Base-by-base conservation (phyloP, 30 jellyfish, hydroid and myxozoan genomes). In the Euphysa ruthae region DNA sequence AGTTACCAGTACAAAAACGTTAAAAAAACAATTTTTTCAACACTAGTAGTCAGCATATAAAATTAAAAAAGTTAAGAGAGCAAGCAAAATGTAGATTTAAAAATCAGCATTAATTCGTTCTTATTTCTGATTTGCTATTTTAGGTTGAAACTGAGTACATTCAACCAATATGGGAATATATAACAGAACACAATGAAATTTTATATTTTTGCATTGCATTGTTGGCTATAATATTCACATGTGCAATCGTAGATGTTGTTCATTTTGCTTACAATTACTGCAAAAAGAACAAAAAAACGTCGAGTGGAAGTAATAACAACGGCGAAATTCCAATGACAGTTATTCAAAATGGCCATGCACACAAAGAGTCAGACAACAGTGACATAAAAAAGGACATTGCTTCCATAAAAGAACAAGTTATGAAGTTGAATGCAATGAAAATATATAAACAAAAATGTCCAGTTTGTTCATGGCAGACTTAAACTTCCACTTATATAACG, bases 401-500 rank as follows among this genome's bases (percentile, higher is more conserved):
- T n/a, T 14, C 15, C n/a, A 49, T 63, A 32, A 63, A 63, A 63
- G 77, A 63, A 12, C 57, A 63, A n/a, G 42, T 63, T n/a, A 49
- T 63, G 77, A 63, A 63, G 31, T 63, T 63, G 23, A 63, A 49
- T n/a, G 34, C 77, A 3, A 63, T 63, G 66, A 24, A 24, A 14
- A 42, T 24, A 26, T 63, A 63, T 24, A 63, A 63, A n/a, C 77
- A 63, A 22, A 63, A 63, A 43, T 63, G 77, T 42, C 38, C 77
- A 15, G 77, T 63, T 2, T 63, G 77, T 44, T 63, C 77, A 23
- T 63, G 77, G 77, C 77, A 63, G 58, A 63, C 19, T 22, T 63
- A 63, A 63, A 5, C n/a, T n/a, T n/a, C n/a, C n/a, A n/a, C n/a
- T n/a, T n/a, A n/a, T n/a, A n/a, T n/a, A n/a, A n/a, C n/a, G n/a